phyloP scores from a whole-genome alignment of 2,797 vertebrate genomes.

The Malurus splendens region DNA sequence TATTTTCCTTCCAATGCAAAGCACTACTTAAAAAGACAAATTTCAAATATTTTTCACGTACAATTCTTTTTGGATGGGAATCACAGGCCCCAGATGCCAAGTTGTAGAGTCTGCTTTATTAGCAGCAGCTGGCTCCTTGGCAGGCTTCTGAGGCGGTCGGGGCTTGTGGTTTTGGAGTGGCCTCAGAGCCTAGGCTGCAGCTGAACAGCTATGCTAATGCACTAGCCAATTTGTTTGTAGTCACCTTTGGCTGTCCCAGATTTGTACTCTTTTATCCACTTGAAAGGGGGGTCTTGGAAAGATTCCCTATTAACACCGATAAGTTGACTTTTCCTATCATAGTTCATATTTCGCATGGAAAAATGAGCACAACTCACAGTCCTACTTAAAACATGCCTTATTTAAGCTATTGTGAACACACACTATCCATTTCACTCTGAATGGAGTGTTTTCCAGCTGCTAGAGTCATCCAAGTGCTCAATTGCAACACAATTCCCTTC shows the following conservation, averaged over 20 bases:
- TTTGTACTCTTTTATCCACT: slow-evolving; percentile 63
- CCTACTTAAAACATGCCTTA: slow-evolving; percentile 30
- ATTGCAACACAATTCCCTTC: slow-evolving; percentile 7
- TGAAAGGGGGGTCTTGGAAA: slow-evolving; percentile 55
- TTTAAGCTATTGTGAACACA: slow-evolving; percentile 22
- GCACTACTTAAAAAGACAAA: slow-evolving; percentile 58
- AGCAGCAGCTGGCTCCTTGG: slow-evolving; percentile 65
- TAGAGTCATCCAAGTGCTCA: slow-evolving; percentile 15
- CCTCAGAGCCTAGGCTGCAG: slow-evolving; percentile 39
- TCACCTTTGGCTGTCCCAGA: slow-evolving; percentile 51
- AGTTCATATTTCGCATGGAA: slow-evolving; percentile 1
- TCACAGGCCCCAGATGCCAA: slow-evolving; percentile 52
- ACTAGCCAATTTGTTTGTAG: slow-evolving; percentile 57
- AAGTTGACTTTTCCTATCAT: slow-evolving; percentile 11
- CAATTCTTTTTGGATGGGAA: slow-evolving; percentile 55
- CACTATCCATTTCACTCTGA: background rate
- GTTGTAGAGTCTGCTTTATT: slow-evolving; percentile 57
- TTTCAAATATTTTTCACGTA: slow-evolving; percentile 63
- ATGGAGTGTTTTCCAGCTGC: background rate
- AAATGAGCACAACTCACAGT: background rate
- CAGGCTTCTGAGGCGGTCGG: slow-evolving; percentile 27
- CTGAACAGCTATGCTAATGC: slow-evolving; percentile 45
- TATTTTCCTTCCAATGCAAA: slow-evolving; percentile 48
- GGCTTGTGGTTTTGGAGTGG: slow-evolving; percentile 64
- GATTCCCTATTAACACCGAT: background rate